A percentile compares a stretch with the other conserved stretches of the same genome.
These are phyloP conservation scores for Heterotilapia buettikoferi DNA, from an alignment of 2,113 vertebrate species.

Conservation along the genomic window DNA sequence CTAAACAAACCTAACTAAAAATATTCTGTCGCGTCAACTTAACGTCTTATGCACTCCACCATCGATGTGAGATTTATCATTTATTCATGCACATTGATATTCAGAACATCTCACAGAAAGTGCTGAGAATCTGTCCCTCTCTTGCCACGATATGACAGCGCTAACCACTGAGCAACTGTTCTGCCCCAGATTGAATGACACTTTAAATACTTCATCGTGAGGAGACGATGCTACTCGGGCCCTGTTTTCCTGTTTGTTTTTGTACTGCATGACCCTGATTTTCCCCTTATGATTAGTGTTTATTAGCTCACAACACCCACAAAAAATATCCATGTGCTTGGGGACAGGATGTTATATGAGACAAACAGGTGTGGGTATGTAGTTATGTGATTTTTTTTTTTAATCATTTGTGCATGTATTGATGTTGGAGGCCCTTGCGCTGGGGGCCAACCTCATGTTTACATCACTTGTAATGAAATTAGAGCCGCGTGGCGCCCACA, in stretches of 20 bases:
- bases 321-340: not conserved
- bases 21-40: not conserved
- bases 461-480: constrained; percentile 72
- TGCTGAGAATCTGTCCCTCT: not conserved
- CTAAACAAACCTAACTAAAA: not conserved
- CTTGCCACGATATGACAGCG: not conserved
- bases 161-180: not conserved
- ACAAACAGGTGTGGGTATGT: not conserved
- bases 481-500: constrained; percentile 54
- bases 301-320: not conserved
- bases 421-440: constrained; percentile 35
- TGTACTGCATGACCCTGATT: not conserved
- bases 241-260: not conserved
- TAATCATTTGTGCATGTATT: not conserved
- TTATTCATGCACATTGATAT: constrained; percentile 1
- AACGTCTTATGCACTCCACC: not conserved
- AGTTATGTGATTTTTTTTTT: not conserved
- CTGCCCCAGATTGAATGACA: not conserved
- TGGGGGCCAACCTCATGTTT: constrained; percentile 62
- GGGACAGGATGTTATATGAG: not conserved
- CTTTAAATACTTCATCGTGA: not conserved
- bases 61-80: not conserved
- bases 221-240: not conserved
- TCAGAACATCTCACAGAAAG: not conserved
- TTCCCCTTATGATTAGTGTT: not conserved